Conservation (phyloP, 2,888 invertebrate species). For the Pristionchus entomophagus region DNA sequence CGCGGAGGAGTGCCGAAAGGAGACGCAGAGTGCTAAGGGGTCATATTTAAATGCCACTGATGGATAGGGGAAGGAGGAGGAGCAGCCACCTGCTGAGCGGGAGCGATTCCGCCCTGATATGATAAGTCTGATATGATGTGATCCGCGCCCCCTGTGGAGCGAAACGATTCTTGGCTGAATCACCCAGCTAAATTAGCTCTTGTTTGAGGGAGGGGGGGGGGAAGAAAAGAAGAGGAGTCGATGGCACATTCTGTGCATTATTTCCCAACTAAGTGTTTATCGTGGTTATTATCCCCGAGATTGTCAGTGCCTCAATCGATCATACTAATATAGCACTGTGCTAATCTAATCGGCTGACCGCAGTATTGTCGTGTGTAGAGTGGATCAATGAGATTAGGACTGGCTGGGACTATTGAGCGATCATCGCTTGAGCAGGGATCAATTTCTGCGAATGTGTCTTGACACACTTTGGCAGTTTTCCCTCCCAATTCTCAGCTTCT, state of each 20-base stretch:
- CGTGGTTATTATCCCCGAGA: not conserved
- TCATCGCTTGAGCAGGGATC: no score
- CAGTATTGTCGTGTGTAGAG: not conserved
- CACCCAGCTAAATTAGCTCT: constrained; percentile 38
- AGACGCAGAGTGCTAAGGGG: constrained; percentile 22
- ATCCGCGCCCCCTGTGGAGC: not conserved
- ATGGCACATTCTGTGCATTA: not conserved
- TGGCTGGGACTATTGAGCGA: no score
- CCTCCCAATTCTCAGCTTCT: no score
- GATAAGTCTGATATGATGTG: no score
- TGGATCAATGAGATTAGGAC: not conserved
- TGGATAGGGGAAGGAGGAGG: not conserved
- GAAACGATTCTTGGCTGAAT: constrained; percentile 2
- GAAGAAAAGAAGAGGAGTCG: not conserved
- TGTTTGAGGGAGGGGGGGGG: not conserved
- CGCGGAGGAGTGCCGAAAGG: constrained; percentile 25
- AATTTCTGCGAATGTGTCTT: no score
- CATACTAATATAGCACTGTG: not conserved
- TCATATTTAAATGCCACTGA: constrained; percentile 34
- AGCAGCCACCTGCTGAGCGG: constrained; percentile 13
- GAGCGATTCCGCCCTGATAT: not conserved
- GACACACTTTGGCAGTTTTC: no score
- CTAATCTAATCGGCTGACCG: not conserved
- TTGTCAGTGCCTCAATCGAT: not conserved
- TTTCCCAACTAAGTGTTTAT: not conserved